Evolutionary conservation across 2,888 invertebrate species (phyloP).

Genomic region (Byasa hedistus): DNA sequence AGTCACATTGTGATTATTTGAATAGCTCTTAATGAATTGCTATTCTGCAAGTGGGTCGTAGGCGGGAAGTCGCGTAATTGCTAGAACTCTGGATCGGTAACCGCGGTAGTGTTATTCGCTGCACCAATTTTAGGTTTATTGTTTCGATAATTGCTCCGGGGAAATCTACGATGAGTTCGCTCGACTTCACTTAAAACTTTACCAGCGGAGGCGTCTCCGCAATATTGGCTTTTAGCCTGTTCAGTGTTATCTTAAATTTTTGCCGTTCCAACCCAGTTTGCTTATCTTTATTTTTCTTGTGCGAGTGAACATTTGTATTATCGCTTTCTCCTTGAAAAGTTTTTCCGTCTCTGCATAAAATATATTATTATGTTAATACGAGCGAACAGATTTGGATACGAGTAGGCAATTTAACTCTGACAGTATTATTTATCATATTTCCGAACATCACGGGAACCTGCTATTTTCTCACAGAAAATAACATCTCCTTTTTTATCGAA

Average conservation of each 20-base stretch:
- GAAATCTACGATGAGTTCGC: constrained; percentile 53
- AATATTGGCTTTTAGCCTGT: constrained; percentile 44
- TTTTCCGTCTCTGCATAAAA: constrained; percentile 22
- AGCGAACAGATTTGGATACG: constrained; percentile 9
- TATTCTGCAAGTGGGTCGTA: constrained; percentile 68
- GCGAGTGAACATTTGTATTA: constrained; percentile 27
- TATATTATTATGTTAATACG: constrained; percentile 22
- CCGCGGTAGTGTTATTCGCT: constrained; percentile 59
- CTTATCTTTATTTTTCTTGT: constrained; percentile 28
- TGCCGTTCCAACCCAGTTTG: constrained; percentile 24
- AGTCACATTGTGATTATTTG: constrained; percentile 73
- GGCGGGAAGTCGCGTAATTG: constrained; percentile 65
- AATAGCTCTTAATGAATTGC: constrained; percentile 76
- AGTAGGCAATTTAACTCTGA: not conserved
- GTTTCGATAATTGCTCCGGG: constrained; percentile 75
- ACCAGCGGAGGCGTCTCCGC: constrained; percentile 39
- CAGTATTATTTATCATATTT: not conserved
- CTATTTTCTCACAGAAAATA: not conserved
- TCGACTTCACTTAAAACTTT: constrained; percentile 56
- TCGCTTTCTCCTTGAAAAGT: constrained; percentile 16
- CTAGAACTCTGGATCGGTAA: constrained; percentile 67
- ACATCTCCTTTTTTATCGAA: not conserved
- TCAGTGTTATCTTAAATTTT: constrained; percentile 27
- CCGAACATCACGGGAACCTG: not conserved
- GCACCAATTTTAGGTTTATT: constrained; percentile 76